phyloP scores from a whole-genome alignment of 2,888 invertebrate species.

The Aplocera efformata region DNA sequence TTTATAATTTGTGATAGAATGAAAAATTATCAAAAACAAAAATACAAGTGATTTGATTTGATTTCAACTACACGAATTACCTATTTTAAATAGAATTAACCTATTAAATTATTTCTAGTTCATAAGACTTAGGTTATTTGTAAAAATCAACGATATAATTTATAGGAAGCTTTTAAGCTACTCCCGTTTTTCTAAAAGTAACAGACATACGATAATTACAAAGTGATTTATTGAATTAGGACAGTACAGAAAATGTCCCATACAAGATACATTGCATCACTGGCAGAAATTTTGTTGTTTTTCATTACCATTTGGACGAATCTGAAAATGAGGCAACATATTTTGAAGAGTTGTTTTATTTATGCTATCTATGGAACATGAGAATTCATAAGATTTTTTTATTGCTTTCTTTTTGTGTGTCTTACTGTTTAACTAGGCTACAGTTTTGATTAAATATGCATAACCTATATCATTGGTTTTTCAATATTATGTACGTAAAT shows the following conservation, averaged over 20 bases:
- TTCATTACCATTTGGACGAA: too few species aligned
- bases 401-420: not conserved
- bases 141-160: constrained; percentile 17
- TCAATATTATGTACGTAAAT: constrained; percentile 7
- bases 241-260: not conserved
- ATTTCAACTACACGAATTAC: constrained; percentile 10
- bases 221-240: too few species aligned
- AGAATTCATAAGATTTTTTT: too few species aligned
- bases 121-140: constrained; percentile 20
- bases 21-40: too few species aligned
- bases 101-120: constrained; percentile 11
- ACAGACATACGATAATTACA: not conserved
- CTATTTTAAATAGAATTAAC: constrained; percentile 17
- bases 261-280: too few species aligned
- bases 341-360: too few species aligned
- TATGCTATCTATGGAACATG: too few species aligned
- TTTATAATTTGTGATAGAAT: too few species aligned
- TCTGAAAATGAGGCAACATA: not conserved
- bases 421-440: not conserved
- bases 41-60: constrained; percentile 11
- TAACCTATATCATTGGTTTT: constrained; percentile 17
- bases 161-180: constrained; percentile 16
- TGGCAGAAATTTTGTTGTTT: too few species aligned
- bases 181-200: not conserved
- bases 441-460: not conserved